Evolutionary conservation across 2,888 invertebrate genomes (phyloP).

Genomic region (Julus scandinavius): DNA sequence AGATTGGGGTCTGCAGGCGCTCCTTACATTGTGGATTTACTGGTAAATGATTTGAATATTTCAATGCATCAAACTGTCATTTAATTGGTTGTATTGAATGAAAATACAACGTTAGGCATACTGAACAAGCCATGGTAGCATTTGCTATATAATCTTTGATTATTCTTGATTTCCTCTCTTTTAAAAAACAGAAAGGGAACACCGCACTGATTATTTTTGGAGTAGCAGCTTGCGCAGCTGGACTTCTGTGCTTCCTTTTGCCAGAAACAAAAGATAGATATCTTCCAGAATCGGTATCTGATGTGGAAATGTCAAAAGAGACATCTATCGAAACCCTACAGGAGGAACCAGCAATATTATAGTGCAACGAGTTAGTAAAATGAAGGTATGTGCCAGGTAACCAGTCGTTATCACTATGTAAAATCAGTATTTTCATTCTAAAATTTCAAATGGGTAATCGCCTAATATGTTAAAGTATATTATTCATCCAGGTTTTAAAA

Average conservation of each 20-base stretch:
- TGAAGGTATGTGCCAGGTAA: not conserved
- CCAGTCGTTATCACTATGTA: not conserved
- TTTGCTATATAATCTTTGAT: too few species aligned
- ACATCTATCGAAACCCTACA: conserved; percentile 5
- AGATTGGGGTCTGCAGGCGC: conserved; percentile 52
- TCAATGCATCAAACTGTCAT: not conserved
- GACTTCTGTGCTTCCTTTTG: conserved; percentile 52
- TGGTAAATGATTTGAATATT: conserved; percentile 47
- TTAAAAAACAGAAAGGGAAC: conserved; percentile 48
- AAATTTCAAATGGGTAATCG: not conserved
- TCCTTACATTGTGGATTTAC: conserved; percentile 53
- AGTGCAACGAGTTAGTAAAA: not conserved
- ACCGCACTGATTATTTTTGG: conserved; percentile 52
- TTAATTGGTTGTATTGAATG: too few species aligned
- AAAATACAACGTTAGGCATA: too few species aligned
- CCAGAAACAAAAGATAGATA: conserved; percentile 55
- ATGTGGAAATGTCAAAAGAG: conserved; percentile 52
- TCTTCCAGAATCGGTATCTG: conserved; percentile 52
- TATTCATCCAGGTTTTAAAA: not conserved
- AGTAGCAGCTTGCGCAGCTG: conserved; percentile 44
- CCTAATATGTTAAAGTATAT: not conserved
- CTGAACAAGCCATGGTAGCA: too few species aligned
- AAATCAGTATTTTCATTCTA: not conserved
- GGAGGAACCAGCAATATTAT: not conserved
- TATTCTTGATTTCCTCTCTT: not conserved